A percentile compares a stretch with the other conserved stretches of the same genome.
Conservation (phyloP, 2,797 vertebrate genomes). For the Fundulus diaphanus region DNA sequence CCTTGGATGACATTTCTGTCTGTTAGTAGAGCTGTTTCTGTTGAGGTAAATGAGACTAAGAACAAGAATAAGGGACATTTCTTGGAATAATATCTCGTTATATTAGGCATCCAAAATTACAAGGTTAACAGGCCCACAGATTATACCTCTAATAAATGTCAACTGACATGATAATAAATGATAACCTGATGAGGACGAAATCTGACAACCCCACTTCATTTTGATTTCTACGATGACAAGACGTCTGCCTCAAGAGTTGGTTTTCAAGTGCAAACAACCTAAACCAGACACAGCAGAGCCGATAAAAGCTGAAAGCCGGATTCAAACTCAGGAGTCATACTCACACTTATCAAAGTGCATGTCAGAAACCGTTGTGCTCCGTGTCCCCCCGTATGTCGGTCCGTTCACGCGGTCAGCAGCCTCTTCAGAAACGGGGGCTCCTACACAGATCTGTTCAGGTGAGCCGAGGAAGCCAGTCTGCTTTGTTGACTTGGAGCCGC, state of each 20-base stretch:
- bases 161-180: too few species aligned
- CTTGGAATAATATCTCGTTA: neutral
- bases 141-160: neutral
- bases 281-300: too few species aligned
- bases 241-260: neutral
- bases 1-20: neutral
- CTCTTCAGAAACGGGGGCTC: slow-evolving; percentile 17
- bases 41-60: neutral
- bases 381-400: slow-evolving; percentile 50
- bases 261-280: neutral
- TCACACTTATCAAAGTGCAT: slow-evolving; percentile 88
- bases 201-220: neutral
- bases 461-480: slow-evolving; percentile 9
- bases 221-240: neutral
- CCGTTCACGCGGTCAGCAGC: slow-evolving; percentile 48
- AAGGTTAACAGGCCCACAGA: neutral
- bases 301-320: neutral
- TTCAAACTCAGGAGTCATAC: slow-evolving; percentile 45
- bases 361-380: slow-evolving; percentile 78
- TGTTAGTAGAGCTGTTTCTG: neutral
- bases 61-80: neutral
- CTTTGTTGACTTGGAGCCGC: slow-evolving; percentile 22
- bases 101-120: neutral
- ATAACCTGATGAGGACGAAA: neutral
- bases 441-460: slow-evolving; percentile 18